These are phyloP conservation scores for Drosophila fungiperda DNA, from an alignment of 2,888 invertebrate genomes.

Conservation along the genomic window DNA sequence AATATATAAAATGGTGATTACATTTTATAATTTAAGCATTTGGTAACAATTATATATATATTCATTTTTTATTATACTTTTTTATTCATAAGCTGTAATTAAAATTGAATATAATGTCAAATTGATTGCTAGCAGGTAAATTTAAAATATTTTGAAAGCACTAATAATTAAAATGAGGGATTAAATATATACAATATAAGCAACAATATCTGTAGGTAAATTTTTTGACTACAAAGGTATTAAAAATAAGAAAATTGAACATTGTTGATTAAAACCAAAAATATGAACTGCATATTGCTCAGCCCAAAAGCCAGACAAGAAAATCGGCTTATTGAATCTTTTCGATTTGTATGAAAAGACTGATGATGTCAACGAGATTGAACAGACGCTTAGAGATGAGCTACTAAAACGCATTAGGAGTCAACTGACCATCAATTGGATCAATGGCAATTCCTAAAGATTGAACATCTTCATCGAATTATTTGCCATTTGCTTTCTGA, in stretches of 20 bases:
- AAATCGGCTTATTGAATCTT: neutral
- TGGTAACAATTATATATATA: neutral
- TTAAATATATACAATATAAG: neutral
- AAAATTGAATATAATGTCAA: neutral
- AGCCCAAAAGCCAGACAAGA: neutral
- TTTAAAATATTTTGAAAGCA: neutral
- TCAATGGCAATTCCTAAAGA: neutral
- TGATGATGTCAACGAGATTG: neutral
- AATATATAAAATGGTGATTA: neutral
- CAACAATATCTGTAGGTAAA: neutral
- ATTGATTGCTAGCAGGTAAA: neutral
- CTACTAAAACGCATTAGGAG: neutral
- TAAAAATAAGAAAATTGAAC: neutral
- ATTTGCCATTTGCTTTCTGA: neutral
- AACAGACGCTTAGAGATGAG: neutral
- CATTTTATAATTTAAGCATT: neutral
- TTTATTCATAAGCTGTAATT: neutral
- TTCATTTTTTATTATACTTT: no score
- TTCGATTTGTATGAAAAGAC: neutral
- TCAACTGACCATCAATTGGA: neutral
- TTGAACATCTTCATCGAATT: constrained; percentile 3
- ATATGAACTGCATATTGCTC: neutral
- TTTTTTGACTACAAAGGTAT: neutral
- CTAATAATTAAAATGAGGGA: neutral
- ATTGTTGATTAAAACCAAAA: neutral